A percentile compares a stretch with the other conserved stretches of the same genome.
Conservation (phyloP, 53 echinoderm and acorn worm species). For the Patiria pectinifera region DNA sequence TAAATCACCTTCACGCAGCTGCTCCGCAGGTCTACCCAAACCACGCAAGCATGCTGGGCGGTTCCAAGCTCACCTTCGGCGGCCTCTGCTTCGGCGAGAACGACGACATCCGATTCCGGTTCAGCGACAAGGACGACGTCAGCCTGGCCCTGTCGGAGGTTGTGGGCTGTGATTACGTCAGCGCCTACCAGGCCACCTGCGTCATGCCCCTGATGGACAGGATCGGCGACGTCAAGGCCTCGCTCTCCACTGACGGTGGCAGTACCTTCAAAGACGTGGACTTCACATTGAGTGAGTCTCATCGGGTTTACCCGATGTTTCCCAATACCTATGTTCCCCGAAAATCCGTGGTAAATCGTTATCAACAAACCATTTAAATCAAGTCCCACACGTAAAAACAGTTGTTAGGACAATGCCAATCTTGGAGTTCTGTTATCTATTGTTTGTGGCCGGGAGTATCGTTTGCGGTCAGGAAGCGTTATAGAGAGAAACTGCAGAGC, state of each 20-base stretch:
- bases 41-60: conserved; percentile 38
- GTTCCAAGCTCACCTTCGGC: conserved; percentile 19
- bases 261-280: not conserved
- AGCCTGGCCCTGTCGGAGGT: not conserved
- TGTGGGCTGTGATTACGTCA: not conserved
- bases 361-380: no score
- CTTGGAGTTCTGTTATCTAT: no score
- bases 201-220: conserved; percentile 25
- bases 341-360: no score
- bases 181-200: conserved; percentile 37
- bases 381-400: no score
- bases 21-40: conserved; percentile 1
- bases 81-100: conserved; percentile 21
- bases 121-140: not conserved
- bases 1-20: not conserved
- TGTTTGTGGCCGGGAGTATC: no score
- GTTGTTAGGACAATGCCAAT: no score
- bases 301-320: no score
- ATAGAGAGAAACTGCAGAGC: no score
- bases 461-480: no score
- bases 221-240: not conserved
- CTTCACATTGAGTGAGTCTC: conserved; percentile 33
- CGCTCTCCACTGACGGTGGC: not conserved
- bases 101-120: conserved; percentile 6
- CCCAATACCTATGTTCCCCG: no score